Evolutionary conservation across 2,888 invertebrate species (phyloP), one percentile per base, ranked within the genome.

Genomic region (Melipona bicolor): DNA sequence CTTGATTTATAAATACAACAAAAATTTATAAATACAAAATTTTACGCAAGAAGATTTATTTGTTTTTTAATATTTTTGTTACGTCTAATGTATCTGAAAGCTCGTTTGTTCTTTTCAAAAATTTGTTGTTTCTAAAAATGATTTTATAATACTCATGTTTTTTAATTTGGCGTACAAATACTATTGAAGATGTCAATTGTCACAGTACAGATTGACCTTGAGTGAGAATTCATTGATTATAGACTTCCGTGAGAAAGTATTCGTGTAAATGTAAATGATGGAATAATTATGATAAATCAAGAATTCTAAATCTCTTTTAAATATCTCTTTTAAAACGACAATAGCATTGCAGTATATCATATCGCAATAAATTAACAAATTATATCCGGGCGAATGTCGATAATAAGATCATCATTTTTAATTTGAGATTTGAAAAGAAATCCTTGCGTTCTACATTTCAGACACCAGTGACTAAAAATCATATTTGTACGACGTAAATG

Each of bases 381-480:
- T 17, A 11, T 15, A 19, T n/a, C 43, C 9, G 36, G 36, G 32
- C 32, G 32, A 32, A 32, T 32, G 32, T 6, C 36, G 36, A 43
- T 43, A 9, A 43, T 43, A 43, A 43, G 9, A 49, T 36, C 9
- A 15, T 59, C 36, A 75, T 64, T 50, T 80, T 76, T 17, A 71
- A 70, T 71, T 43, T 62, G 15, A 71, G 50, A 54, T 79, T 78
- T 72, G 69, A n/a, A 61, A 24, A 65, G 24, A 56, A 85, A 91
- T 90, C 91, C 81, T 90, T 92, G 85, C 90, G 89, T 92, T 93
- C 90, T 93, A 91, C 90, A 92, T 88, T 89, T 84, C 64, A 87
- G 84, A 83, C 79, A 87, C 77, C 84, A 87, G 87, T 91, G 92
- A 90, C 91, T 90, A 91, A 93, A 91, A 88, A 91, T 91, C 89